Conservation (phyloP, 2,113 vertebrate genomes). For the Pica pica region DNA sequence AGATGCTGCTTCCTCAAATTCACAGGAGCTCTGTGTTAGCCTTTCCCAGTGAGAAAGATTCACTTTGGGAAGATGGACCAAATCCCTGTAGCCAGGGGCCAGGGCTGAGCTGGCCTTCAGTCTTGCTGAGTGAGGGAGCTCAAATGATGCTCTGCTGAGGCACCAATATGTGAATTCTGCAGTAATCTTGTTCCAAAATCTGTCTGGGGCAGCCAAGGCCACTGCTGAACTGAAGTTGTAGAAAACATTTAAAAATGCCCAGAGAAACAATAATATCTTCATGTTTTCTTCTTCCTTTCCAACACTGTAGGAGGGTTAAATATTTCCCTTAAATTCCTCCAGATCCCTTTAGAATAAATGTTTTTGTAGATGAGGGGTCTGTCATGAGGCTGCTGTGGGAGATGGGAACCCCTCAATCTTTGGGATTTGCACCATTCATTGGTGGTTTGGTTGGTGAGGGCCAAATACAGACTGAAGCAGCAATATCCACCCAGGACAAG, state of each 20-base stretch:
- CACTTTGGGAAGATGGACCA: not conserved
- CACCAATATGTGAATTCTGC: rapidly evolving
- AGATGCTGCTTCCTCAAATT: not conserved
- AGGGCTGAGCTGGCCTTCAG: not conserved
- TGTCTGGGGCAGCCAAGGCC: not conserved
- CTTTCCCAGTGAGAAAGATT: not conserved
- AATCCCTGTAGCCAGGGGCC: not conserved
- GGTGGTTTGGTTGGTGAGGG: conserved; percentile 86
- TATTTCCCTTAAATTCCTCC: conserved; percentile 84
- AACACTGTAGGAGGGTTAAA: conserved; percentile 65
- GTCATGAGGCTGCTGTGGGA: not conserved
- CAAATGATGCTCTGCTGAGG: not conserved
- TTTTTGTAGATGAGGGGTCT: conserved; percentile 37
- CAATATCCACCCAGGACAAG: conserved; percentile 83
- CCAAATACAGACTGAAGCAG: conserved; percentile 82
- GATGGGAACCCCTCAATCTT: conserved; percentile 32
- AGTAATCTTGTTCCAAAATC: not conserved
- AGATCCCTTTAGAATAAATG: conserved; percentile 78
- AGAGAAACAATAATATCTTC: not conserved
- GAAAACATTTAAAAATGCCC: not conserved
- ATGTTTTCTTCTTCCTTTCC: conserved; percentile 62
- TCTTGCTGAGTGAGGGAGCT: not conserved
- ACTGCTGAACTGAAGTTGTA: not conserved
- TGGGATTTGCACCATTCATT: conserved; percentile 88
- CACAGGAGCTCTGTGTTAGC: not conserved